Base-by-base conservation (phyloP, 2,113 vertebrate species). In the Ciconia stormi region DNA sequence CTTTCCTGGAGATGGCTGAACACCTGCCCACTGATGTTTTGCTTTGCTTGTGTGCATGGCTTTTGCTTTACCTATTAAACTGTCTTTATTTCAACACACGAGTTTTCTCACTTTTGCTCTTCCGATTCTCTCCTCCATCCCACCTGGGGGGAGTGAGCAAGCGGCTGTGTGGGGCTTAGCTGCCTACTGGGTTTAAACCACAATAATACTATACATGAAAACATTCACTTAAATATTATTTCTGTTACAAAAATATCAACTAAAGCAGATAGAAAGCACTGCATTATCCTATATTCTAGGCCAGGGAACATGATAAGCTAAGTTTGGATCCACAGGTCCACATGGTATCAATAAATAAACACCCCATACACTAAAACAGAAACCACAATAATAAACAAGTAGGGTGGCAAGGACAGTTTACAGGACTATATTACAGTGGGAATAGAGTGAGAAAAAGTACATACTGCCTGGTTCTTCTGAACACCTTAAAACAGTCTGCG, bases 351-450 rank as follows among this genome's bases (percentile, higher is more conserved):
- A 47, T 59, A 82, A 79, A 62, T 18, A 80, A 94, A 58, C 2
- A 65, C 13, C 2, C 5, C 36, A 74, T 7, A 58, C 1, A 25
- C 5, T 21, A 65, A 52, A 92, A 13, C 8, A 81, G 46, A 70
- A 76, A 70, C 20, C 20, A 44, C 34, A 67, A 2, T 5, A 87
- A 56, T 34, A 62, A 82, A 44, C 16, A 72, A 82, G 4, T 8
- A n/a, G 6, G 36, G 23, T 16, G 23, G 26, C 2, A 1, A 69
- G 22, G 20, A 49, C 15, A 49, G 47, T 53, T 73, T 46, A 79
- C 14, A 32, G 1, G 0, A 53, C 61, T 49, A n/a, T 3, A 49
- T 0, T 29, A 42, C 26, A 71, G 27, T 4, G 7, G 19, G 5
- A 84, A 62, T 1, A 62, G 21, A 82, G 6, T 32, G 10, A 77